Percentiles rank a stretch among this genome's conserved stretches.
phyloP scores from a whole-genome alignment of 2,113 vertebrate species.

The Gasterosteus nipponicus region DNA sequence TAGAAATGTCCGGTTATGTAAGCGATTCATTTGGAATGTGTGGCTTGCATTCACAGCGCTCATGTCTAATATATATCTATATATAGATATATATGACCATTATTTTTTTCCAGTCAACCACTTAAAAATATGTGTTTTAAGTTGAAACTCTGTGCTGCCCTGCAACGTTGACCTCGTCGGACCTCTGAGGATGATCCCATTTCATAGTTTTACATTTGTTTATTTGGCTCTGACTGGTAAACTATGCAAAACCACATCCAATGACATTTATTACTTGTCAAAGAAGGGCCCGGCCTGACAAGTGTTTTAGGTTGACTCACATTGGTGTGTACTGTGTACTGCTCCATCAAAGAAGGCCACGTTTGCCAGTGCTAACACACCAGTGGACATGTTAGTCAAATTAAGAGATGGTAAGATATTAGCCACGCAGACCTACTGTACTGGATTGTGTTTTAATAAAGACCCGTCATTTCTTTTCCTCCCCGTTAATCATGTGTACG shows the following conservation, averaged over 20 bases:
- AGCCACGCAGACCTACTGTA: neutral
- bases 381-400: neutral
- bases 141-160: neutral
- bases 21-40: neutral
- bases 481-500: neutral
- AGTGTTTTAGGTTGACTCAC: neutral
- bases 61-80: neutral
- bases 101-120: neutral
- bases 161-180: slow-evolving; percentile 7
- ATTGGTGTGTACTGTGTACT: neutral
- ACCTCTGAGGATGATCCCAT: slow-evolving; percentile 1
- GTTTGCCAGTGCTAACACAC: neutral
- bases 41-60: neutral
- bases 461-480: neutral
- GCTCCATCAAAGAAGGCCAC: neutral
- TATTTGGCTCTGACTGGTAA: neutral
- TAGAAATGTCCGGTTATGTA: neutral
- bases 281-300: neutral
- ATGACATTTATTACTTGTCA: neutral
- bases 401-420: neutral
- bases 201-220: neutral
- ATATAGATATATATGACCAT: too few species aligned
- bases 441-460: neutral
- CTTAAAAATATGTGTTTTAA: neutral
- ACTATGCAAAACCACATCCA: neutral